Percentiles rank a stretch among this genome's conserved stretches.
Evolutionary conservation across 2,888 invertebrate genomes (phyloP).

Genomic region (Argyresthia goedartella): DNA sequence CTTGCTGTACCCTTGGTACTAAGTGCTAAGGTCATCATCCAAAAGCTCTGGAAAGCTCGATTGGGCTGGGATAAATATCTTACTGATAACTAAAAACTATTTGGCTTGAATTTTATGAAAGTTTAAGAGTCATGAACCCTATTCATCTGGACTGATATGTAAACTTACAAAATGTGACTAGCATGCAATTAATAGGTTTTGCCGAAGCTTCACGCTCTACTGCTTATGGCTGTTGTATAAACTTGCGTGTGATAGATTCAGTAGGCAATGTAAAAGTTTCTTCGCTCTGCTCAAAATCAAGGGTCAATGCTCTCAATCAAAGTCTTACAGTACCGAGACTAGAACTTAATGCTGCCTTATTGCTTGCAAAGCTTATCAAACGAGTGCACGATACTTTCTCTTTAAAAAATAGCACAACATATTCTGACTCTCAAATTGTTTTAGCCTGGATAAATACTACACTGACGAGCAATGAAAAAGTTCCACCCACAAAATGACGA

Average conservation of each 20-base stretch:
- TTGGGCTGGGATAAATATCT: background rate
- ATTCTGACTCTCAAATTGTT: no score
- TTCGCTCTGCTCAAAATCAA: background rate
- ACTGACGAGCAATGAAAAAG: no score
- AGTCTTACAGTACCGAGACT: constrained; percentile 5
- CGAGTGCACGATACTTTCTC: no score
- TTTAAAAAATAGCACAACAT: no score
- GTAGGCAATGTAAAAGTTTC: background rate
- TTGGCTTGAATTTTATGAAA: background rate
- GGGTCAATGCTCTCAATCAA: background rate
- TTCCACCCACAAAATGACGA: no score
- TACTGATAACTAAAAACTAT: background rate
- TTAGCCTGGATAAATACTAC: no score
- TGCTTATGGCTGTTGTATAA: background rate
- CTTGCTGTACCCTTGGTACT: background rate
- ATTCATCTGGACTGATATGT: background rate
- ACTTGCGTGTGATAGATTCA: background rate
- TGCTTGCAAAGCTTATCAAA: no score
- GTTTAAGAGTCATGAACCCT: background rate
- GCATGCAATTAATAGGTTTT: background rate
- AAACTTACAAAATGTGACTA: background rate
- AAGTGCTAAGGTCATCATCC: background rate
- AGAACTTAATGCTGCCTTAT: background rate
- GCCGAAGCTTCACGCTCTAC: background rate
- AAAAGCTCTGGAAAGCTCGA: background rate